Evolutionary conservation across 2,888 invertebrate genomes (phyloP).

Genomic region (Linyphia triangularis): DNA sequence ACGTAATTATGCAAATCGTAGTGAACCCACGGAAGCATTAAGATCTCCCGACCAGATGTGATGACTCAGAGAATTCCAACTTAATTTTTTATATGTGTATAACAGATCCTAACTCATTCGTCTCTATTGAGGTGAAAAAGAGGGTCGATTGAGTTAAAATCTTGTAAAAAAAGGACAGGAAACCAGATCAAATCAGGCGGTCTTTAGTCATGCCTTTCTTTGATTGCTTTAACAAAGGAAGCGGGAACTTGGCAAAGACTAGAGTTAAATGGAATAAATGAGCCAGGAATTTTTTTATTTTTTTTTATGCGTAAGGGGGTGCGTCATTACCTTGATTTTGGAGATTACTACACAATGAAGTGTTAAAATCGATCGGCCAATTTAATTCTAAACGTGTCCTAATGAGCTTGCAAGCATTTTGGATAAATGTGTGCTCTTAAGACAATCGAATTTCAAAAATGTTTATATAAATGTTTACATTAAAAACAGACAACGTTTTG

Average conservation of each 20-base stretch:
- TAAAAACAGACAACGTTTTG: no score
- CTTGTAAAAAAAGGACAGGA: conserved; percentile 13
- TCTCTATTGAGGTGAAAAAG: conserved; percentile 11
- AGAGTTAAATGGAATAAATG: not conserved
- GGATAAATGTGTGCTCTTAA: no score
- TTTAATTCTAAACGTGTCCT: not conserved
- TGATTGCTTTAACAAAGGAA: not conserved
- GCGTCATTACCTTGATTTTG: conserved; percentile 3
- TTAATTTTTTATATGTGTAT: not conserved
- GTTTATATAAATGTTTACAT: no score
- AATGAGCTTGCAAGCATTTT: no score
- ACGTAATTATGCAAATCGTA: conserved; percentile 40
- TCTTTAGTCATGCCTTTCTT: conserved; percentile 21
- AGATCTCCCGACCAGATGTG: conserved; percentile 37
- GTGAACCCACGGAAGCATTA: conserved; percentile 9
- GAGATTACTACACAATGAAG: not conserved
- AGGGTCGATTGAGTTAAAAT: conserved; percentile 27
- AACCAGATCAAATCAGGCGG: conserved; percentile 27
- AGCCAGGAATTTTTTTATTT: not conserved
- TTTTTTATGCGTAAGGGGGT: not conserved
- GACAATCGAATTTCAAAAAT: no score
- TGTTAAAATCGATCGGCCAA: not conserved
- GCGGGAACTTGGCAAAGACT: not conserved
- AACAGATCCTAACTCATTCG: not conserved
- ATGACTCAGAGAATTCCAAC: conserved; percentile 13